Conservation (phyloP, 2,113 vertebrate genomes). For the Coreoperca whiteheadi region DNA sequence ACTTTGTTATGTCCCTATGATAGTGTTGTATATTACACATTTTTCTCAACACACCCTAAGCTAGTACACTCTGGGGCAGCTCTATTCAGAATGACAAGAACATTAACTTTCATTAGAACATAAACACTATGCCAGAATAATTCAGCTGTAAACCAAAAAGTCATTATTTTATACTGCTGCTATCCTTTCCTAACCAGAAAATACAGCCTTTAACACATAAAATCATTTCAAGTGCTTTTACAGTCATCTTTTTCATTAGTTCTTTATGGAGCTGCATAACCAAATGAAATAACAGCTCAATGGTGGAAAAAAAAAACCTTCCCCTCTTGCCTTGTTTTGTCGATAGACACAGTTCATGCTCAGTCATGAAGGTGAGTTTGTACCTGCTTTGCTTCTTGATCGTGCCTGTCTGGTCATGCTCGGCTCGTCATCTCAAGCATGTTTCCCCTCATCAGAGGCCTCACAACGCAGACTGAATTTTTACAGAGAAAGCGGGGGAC, state of each 20-base stretch:
- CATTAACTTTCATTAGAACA: conserved; percentile 53
- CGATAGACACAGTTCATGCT: conserved; percentile 20
- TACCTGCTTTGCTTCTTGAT: conserved; percentile 11
- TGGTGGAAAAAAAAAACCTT: background rate
- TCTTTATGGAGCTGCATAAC: background rate
- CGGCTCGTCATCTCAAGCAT: conserved; percentile 23
- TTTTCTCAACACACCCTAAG: background rate
- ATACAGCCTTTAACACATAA: background rate
- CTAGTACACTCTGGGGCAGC: conserved; percentile 6
- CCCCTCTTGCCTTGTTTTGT: background rate
- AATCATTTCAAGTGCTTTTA: conserved; percentile 2
- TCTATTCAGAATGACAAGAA: conserved; percentile 32
- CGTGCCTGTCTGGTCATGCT: conserved; percentile 56
- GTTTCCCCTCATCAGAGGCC: conserved; percentile 24
- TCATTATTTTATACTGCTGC: background rate
- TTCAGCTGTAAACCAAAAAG: conserved; percentile 27
- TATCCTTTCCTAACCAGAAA: conserved; percentile 15
- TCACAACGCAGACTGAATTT: conserved; percentile 6
- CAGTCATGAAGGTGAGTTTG: conserved; percentile 44
- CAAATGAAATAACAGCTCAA: background rate
- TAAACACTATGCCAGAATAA: conserved; percentile 25
- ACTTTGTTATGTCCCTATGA: conserved; percentile 7
- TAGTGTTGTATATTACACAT: background rate
- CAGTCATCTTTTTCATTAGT: background rate
- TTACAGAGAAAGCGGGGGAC: conserved; percentile 5